Conservation (phyloP, 2,113 vertebrate species). For the Nettapus auritus region DNA sequence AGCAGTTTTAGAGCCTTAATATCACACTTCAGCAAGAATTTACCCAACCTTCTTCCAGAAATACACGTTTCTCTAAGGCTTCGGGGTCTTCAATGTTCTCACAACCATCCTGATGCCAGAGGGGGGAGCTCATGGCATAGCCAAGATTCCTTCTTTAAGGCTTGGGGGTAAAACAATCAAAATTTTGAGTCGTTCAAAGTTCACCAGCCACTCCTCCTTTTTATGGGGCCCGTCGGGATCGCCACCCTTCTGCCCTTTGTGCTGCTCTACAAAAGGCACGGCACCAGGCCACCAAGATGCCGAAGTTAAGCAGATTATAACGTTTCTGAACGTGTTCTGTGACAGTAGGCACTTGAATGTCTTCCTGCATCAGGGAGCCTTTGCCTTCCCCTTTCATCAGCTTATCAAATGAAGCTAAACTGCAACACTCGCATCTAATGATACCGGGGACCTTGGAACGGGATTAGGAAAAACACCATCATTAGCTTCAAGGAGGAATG, state of each 20-base stretch:
- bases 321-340: slow-evolving; percentile 18
- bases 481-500: slow-evolving; percentile 61
- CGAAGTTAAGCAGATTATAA: slow-evolving; percentile 34
- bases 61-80: background rate
- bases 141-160: slow-evolving; percentile 46
- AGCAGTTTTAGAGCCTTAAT: background rate
- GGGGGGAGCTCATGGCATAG: slow-evolving; percentile 82
- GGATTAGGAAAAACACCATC: slow-evolving; percentile 69
- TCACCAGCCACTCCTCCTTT: background rate
- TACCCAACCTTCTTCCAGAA: background rate
- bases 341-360: slow-evolving; percentile 6
- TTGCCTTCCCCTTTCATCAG: slow-evolving; percentile 55
- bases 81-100: background rate
- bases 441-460: slow-evolving; percentile 40
- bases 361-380: slow-evolving; percentile 40
- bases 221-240: background rate
- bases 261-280: slow-evolving; percentile 7
- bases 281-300: slow-evolving; percentile 31
- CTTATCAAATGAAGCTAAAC: slow-evolving; percentile 73
- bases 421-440: slow-evolving; percentile 58
- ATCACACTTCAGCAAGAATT: background rate
- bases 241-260: background rate
- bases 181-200: background rate
- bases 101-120: slow-evolving; percentile 70
- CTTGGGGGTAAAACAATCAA: background rate